Percentiles rank a stretch among this genome's conserved stretches.
Conservation (phyloP, 2,888 invertebrate species). For the Herminia tarsipennalis region DNA sequence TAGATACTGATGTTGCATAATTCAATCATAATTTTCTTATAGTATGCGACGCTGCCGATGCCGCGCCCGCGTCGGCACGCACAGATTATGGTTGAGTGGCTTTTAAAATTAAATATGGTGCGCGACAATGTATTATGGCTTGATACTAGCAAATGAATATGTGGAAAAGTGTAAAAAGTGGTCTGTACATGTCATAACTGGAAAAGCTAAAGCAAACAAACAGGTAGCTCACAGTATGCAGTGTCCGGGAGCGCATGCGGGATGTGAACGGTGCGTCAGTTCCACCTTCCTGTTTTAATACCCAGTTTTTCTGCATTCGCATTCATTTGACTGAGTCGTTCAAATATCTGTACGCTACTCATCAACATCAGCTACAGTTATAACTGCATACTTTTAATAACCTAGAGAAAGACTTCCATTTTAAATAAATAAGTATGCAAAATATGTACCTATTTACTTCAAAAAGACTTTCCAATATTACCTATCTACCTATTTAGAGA, state of each 20-base stretch:
- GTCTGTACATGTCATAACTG: conserved; percentile 62
- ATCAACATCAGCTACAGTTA: conserved; percentile 38
- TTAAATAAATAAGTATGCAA: no score
- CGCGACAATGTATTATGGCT: conserved; percentile 34
- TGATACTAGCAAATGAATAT: conserved; percentile 43
- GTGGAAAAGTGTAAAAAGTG: conserved; percentile 55
- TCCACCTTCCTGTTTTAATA: conserved; percentile 70
- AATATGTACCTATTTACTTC: no score
- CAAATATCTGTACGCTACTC: conserved; percentile 36
- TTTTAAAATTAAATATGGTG: conserved; percentile 34
- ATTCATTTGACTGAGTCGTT: conserved; percentile 49
- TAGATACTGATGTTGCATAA: conserved; percentile 69
- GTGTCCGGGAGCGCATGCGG: conserved; percentile 70
- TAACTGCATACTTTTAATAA: no score
- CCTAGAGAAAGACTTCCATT: no score
- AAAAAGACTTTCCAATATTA: no score
- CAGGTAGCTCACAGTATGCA: conserved; percentile 66
- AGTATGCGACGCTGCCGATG: conserved; percentile 40
- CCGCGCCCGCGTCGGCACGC: conserved; percentile 29
- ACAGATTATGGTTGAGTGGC: conserved; percentile 30
- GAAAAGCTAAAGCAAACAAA: conserved; percentile 62
- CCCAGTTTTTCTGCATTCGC: conserved; percentile 68
- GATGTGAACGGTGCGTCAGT: conserved; percentile 67
- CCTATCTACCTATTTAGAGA: no score
- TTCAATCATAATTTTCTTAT: conserved; percentile 67